Percentiles rank a stretch among this genome's conserved stretches.
Evolutionary conservation across 1,140 invertebrate genomes (phyloP).

Genomic region (Eriosoma lanigerum): DNA sequence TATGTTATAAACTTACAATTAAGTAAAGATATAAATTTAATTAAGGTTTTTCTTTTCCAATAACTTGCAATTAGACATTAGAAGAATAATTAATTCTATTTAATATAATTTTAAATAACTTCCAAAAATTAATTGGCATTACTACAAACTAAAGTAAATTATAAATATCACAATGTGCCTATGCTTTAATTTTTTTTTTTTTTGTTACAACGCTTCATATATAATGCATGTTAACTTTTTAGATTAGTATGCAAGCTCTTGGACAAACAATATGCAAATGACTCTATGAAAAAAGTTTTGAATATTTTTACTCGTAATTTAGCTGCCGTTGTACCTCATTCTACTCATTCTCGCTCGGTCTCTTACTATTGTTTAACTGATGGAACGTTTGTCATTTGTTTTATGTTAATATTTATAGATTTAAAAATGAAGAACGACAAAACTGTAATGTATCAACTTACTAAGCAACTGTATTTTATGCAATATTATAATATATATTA

Average conservation of each 20-base stretch:
- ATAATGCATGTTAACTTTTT: slow-evolving; percentile 14
- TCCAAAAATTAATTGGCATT: too few relatives aligned
- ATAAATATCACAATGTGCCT: too few relatives aligned
- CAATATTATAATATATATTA: neutral
- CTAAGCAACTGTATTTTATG: neutral
- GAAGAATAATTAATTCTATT: too few relatives aligned
- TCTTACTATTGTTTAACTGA: neutral
- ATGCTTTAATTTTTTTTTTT: too few relatives aligned
- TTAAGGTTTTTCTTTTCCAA: too few relatives aligned
- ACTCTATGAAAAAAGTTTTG: slow-evolving; percentile 25
- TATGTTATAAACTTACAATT: too few relatives aligned
- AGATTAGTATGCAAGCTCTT: slow-evolving; percentile 26
- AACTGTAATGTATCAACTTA: neutral
- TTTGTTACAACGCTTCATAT: neutral
- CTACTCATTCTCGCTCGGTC: neutral
- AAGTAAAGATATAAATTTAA: too few relatives aligned
- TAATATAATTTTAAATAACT: too few relatives aligned
- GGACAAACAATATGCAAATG: slow-evolving; percentile 39
- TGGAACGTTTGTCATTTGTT: neutral
- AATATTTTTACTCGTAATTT: slow-evolving; percentile 28
- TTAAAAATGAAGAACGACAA: slow-evolving; percentile 19
- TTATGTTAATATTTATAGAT: slow-evolving; percentile 33
- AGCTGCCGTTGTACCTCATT: slow-evolving; percentile 11
- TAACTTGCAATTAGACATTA: too few relatives aligned
- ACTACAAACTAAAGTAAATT: too few relatives aligned